Evolutionary conservation across 2,888 invertebrate species (phyloP), one percentile per base, ranked within the genome.

Genomic region (Coenonympha arcania): DNA sequence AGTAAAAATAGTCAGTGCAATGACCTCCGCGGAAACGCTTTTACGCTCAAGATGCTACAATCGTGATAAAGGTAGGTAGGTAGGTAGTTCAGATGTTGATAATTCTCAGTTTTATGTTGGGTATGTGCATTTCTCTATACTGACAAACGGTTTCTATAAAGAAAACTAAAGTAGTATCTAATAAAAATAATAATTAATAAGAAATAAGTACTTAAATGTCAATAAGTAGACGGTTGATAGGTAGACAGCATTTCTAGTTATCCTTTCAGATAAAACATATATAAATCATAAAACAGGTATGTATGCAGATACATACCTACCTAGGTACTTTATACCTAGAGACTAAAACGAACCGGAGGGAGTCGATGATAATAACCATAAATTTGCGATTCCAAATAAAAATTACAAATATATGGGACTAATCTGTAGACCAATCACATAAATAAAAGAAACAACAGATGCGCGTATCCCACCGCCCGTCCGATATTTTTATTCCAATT

Each of bases 381-480:
- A 81, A 79, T 79, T 75, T 73, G 75, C 75, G 73, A 78, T 80
- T 79, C 73, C 71, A 74, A 77, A 79, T 73, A 72, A 77, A 76
- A 80, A 76, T 68, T 70, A 74, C 68, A 71, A 69, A 64, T 63
- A 62, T 57, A 63, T 64, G 65, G 65, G 62, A 66, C 70, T 73
- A 71, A 74, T 74, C 71, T 71, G 68, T 75, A 68, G 69, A 69
- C 68, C 74, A 78, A 76, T 81, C 76, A 76, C 81, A 83, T 84
- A 83, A 83, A 84, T 81, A 80, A 78, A 61, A 63, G 64, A 67
- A 73, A 73, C 75, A 80, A 78, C 82, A 80, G 79, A 82, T 79
- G 80, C 60, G 70, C 62, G 61, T 65, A 65, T 67, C 68, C 76
- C 71, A 67, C 55, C 60, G 63, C 63, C 61, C 60, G 62, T 58